Conservation (phyloP, 2,797 vertebrate genomes). For the Melanotaenia parkinsoni region DNA sequence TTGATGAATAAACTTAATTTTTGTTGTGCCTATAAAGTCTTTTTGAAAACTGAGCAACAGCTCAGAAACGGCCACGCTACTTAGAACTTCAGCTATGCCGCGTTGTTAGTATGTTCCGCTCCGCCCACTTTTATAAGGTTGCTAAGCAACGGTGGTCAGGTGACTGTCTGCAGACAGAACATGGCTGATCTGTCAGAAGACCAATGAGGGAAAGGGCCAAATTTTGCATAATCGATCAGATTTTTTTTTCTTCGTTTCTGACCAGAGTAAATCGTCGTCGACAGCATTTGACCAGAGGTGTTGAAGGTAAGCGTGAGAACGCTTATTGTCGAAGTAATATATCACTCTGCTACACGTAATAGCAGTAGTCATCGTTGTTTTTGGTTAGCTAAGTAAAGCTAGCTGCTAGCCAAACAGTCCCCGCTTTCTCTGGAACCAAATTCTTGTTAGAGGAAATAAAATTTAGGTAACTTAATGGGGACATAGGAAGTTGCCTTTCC, state of each 20-base stretch:
- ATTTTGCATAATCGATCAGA: conserved; percentile 72
- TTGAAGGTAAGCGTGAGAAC: conserved; percentile 65
- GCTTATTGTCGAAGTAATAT: not conserved
- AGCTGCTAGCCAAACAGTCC: conserved; percentile 65
- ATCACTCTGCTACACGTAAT: not conserved
- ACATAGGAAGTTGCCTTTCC: conserved; percentile 5
- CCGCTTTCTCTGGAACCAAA: conserved; percentile 24
- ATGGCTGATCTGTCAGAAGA: conserved; percentile 85
- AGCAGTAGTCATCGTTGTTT: conserved; percentile 41
- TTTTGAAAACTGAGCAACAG: not conserved
- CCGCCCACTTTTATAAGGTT: conserved; percentile 67
- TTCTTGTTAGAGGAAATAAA: conserved; percentile 10
- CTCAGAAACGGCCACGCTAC: not conserved
- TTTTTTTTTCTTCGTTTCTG: conserved; percentile 50
- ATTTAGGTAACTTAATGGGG: conserved; percentile 4
- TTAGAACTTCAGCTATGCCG: not conserved
- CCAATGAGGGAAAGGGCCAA: conserved; percentile 78
- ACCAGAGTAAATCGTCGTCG: conserved; percentile 45
- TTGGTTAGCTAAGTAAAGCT: conserved; percentile 66
- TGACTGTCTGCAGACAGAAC: conserved; percentile 84
- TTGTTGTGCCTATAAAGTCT: not conserved
- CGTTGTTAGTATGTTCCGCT: conserved; percentile 34
- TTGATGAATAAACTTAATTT: not conserved
- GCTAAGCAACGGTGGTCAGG: conserved; percentile 83
- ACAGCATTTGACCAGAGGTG: conserved; percentile 33